A percentile compares a stretch with the other conserved stretches of the same genome.
phyloP scores from a whole-genome alignment of 2,797 vertebrate species.

The Clarias laeviceps region DNA sequence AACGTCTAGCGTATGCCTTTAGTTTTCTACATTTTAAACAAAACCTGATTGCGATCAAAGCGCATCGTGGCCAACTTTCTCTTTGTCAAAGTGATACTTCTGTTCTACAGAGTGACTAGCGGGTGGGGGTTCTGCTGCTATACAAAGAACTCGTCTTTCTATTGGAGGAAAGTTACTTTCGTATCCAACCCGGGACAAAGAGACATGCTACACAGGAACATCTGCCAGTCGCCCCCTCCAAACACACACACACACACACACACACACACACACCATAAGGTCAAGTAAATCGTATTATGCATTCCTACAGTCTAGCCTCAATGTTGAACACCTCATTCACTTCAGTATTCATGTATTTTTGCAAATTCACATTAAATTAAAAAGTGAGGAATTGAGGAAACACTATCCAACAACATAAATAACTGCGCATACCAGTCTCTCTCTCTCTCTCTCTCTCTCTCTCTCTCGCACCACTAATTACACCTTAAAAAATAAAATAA shows the following conservation, averaged over 20 bases:
- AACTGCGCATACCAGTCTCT: no score
- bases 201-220: slow-evolving; percentile 29
- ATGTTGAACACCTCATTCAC: not conserved
- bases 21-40: not conserved
- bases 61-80: slow-evolving; percentile 13
- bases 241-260: not conserved
- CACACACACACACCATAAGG: not conserved
- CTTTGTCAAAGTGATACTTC: slow-evolving; percentile 26
- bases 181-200: slow-evolving; percentile 20
- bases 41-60: not conserved
- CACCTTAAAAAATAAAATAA: no score
- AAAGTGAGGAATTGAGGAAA: not conserved
- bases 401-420: no score
- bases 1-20: not conserved
- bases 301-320: not conserved
- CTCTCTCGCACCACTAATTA: no score
- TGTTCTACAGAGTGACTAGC: slow-evolving; percentile 4
- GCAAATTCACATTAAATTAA: no score
- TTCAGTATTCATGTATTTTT: no score
- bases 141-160: slow-evolving; percentile 33
- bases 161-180: slow-evolving; percentile 52
- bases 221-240: slow-evolving; percentile 11
- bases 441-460: no score
- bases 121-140: slow-evolving; percentile 9
- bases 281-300: not conserved